A percentile compares a stretch with the other conserved stretches of the same genome.
These are phyloP conservation scores for Pygmarrhopalites habei DNA, from an alignment of 1,140 invertebrate genomes.

Conservation along the genomic window DNA sequence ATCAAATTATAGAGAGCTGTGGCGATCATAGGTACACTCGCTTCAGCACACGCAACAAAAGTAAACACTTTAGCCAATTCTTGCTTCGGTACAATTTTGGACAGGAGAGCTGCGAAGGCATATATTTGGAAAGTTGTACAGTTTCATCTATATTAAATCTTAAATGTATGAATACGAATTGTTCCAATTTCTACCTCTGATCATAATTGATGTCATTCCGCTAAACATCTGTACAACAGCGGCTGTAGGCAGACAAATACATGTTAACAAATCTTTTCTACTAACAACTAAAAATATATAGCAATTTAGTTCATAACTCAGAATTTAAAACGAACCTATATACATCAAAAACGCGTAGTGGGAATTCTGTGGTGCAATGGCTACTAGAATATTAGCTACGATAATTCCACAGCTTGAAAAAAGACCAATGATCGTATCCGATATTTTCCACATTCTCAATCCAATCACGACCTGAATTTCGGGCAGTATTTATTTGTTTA, in stretches of 20 bases:
- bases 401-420: conserved; percentile 26
- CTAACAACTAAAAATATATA: too few species aligned
- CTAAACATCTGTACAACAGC: conserved; percentile 32
- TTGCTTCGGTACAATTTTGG: conserved; percentile 32
- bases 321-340: too few species aligned
- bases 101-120: conserved; percentile 31
- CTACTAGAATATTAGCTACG: conserved; percentile 19
- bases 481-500: too few species aligned
- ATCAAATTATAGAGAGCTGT: conserved; percentile 18
- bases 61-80: conserved; percentile 33
- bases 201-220: conserved; percentile 30
- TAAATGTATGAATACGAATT: too few species aligned
- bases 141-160: too few species aligned
- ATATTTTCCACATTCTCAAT: conserved; percentile 23
- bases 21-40: conserved; percentile 12
- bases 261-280: too few species aligned
- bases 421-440: conserved; percentile 26
- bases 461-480: too few species aligned
- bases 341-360: too few species aligned
- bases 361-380: too few species aligned
- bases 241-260: conserved; percentile 11
- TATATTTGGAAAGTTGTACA: too few species aligned
- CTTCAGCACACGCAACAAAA: conserved; percentile 30
- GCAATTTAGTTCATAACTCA: too few species aligned
- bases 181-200: too few species aligned